Conservation (phyloP, 2,797 vertebrate genomes). For the Sebastes steindachneri region DNA sequence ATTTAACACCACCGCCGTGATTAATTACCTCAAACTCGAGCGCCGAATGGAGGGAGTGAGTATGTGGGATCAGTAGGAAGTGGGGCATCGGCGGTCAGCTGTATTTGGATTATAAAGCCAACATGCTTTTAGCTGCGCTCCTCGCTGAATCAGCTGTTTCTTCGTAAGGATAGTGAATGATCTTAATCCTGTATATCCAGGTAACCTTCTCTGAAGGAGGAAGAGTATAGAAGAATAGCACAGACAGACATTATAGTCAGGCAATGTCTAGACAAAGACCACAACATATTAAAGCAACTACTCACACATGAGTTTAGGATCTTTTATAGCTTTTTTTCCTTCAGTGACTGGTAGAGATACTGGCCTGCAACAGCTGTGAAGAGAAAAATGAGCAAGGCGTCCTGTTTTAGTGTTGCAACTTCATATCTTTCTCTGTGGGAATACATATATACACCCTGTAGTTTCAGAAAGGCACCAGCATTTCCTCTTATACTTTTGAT, state of each 20-base stretch:
- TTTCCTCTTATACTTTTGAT: conserved; percentile 51
- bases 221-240: conserved; percentile 16
- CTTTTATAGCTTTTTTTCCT: conserved; percentile 20
- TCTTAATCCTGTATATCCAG: conserved; percentile 73
- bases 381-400: conserved; percentile 1
- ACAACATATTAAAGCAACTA: conserved; percentile 36
- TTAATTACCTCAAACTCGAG: conserved; percentile 51
- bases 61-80: conserved; percentile 54
- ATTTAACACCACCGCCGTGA: conserved; percentile 18
- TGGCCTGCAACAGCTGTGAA: conserved; percentile 4
- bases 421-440: conserved; percentile 28
- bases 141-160: conserved; percentile 76
- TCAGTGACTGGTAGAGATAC: conserved; percentile 12
- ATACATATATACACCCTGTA: neutral
- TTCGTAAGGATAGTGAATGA: conserved; percentile 65
- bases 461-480: conserved; percentile 24
- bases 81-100: conserved; percentile 71
- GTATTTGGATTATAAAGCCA: conserved; percentile 74
- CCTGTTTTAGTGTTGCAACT: conserved; percentile 22
- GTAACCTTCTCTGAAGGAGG: conserved; percentile 66
- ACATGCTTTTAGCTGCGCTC: conserved; percentile 62
- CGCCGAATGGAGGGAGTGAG: conserved; percentile 23
- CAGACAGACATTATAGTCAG: conserved; percentile 5
- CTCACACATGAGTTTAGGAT: neutral
- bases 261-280: conserved; percentile 28